phyloP scores from a whole-genome alignment of 2,888 invertebrate genomes.

The Orthonevra nobilis region DNA sequence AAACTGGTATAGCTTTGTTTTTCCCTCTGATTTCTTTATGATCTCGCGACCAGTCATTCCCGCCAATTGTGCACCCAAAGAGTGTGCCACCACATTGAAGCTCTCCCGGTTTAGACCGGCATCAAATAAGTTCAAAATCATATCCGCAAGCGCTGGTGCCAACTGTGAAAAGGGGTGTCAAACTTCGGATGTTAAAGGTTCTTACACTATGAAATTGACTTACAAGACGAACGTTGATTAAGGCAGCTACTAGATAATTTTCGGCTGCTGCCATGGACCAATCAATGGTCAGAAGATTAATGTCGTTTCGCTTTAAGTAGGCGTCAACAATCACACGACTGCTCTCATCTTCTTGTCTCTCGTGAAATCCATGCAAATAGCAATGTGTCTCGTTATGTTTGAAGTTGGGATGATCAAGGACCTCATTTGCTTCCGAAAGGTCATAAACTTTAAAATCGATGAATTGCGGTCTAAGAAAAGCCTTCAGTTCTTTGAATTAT shows the following conservation, averaged over 20 bases:
- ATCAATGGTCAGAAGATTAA: constrained; percentile 71
- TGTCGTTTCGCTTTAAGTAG: constrained; percentile 61
- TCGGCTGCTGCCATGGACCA: constrained; percentile 64
- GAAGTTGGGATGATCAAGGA: constrained; percentile 37
- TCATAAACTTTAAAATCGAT: constrained; percentile 34
- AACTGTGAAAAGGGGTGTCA: too few species aligned
- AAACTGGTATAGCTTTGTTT: constrained; percentile 20
- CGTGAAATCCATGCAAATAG: constrained; percentile 82
- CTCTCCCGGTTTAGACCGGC: constrained; percentile 25
- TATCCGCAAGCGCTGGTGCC: constrained; percentile 17
- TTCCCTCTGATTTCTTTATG: constrained; percentile 28
- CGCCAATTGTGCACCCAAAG: constrained; percentile 52
- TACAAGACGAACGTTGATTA: constrained; percentile 26
- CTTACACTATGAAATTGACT: too few species aligned
- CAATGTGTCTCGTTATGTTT: constrained; percentile 78
- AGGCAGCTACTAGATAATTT: constrained; percentile 31
- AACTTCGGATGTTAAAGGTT: too few species aligned
- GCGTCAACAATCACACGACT: constrained; percentile 76
- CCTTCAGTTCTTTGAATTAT: too few species aligned
- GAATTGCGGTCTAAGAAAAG: constrained; percentile 19
- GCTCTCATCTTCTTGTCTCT: constrained; percentile 81
- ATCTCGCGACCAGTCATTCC: constrained; percentile 34
- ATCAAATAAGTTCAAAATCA: constrained; percentile 9
- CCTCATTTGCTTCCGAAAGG: constrained; percentile 30
- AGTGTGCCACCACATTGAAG: constrained; percentile 39